phyloP scores from a whole-genome alignment of 2,113 vertebrate genomes.

The Albula glossodonta region DNA sequence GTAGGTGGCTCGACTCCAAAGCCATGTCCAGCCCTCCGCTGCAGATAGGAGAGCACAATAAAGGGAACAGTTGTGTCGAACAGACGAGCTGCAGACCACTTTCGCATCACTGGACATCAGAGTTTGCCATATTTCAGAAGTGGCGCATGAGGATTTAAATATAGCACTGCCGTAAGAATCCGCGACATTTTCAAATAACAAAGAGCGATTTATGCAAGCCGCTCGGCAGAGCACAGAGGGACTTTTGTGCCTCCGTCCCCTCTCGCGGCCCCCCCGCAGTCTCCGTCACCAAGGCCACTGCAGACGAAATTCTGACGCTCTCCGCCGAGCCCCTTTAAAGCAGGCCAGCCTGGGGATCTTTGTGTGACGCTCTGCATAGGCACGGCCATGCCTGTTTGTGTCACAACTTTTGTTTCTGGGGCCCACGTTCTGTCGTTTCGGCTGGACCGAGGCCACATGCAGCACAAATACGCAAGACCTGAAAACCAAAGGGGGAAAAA shows the following conservation, averaged over 20 bases:
- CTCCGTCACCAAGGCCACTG: constrained; percentile 73
- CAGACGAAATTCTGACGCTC: constrained; percentile 76
- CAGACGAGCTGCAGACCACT: neutral
- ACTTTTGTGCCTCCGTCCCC: constrained; percentile 68
- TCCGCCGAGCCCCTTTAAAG: constrained; percentile 72
- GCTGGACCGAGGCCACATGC: constrained; percentile 43
- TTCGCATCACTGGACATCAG: constrained; percentile 26
- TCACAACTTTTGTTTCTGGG: constrained; percentile 74
- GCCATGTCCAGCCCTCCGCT: neutral
- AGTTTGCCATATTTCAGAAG: neutral
- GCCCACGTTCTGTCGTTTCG: constrained; percentile 69
- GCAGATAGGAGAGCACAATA: neutral
- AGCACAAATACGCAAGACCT: neutral
- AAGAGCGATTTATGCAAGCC: constrained; percentile 76
- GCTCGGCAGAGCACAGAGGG: constrained; percentile 71
- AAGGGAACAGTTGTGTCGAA: neutral
- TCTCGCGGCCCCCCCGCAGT: constrained; percentile 15
- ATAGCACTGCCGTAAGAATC: constrained; percentile 82
- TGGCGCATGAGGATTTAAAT: constrained; percentile 62
- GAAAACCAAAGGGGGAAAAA: neutral
- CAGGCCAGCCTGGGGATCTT: constrained; percentile 74
- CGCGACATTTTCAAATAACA: constrained; percentile 84
- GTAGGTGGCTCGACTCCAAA: neutral
- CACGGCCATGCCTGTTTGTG: constrained; percentile 71
- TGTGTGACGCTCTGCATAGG: constrained; percentile 70